Conservation (phyloP, 2,888 invertebrate genomes). For the Conchocele bisecta region DNA sequence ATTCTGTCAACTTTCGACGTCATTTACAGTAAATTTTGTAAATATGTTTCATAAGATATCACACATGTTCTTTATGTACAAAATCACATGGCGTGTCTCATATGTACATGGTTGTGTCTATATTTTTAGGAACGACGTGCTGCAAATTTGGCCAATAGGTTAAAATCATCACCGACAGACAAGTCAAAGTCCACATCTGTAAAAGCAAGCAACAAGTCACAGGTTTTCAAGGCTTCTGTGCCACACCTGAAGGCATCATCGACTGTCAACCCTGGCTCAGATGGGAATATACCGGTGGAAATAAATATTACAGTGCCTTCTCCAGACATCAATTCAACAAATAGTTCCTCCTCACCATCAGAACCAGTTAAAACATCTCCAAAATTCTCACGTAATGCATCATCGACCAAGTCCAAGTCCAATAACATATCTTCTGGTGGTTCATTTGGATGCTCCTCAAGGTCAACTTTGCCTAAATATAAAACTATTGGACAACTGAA, state of each 20-base stretch:
- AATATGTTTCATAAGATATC: too few relatives aligned
- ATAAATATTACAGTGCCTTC: constrained; percentile 13
- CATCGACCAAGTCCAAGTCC: not conserved
- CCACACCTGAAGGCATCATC: too few relatives aligned
- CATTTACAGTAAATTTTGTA: too few relatives aligned
- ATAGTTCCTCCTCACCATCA: too few relatives aligned
- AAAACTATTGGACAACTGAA: constrained; percentile 48
- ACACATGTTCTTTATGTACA: too few relatives aligned
- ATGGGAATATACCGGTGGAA: not conserved
- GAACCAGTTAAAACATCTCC: constrained; percentile 2
- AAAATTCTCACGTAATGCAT: not conserved
- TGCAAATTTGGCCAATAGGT: constrained; percentile 42
- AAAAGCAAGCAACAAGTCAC: constrained; percentile 6
- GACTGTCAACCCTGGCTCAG: not conserved
- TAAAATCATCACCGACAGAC: constrained; percentile 4
- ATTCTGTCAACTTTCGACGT: too few relatives aligned
- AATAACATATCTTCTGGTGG: too few relatives aligned
- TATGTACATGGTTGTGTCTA: too few relatives aligned
- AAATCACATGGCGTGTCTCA: too few relatives aligned
- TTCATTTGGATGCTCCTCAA: too few relatives aligned
- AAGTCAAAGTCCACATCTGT: constrained; percentile 18
- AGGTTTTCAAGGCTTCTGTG: constrained; percentile 4
- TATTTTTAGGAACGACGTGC: constrained; percentile 59
- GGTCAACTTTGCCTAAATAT: constrained; percentile 26
- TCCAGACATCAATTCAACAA: constrained; percentile 41